Conservation (phyloP, 2,797 vertebrate species). For the Semaprochilodus insignis region DNA sequence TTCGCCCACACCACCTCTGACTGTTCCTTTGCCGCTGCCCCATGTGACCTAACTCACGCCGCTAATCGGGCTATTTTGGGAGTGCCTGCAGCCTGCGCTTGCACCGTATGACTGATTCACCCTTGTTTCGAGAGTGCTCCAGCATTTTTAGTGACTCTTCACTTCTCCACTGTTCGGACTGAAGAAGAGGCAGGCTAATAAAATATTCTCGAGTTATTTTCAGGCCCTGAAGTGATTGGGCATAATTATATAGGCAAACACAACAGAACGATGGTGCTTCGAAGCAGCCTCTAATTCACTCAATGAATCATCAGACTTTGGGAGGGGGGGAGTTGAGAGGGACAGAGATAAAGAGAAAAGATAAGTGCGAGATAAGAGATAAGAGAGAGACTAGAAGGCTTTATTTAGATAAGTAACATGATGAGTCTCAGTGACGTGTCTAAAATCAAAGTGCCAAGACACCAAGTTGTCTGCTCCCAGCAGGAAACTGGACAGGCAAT, state of each 20-base stretch:
- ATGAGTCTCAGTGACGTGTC: slow-evolving; percentile 1
- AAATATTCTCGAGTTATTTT: slow-evolving; percentile 59
- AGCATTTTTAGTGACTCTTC: slow-evolving; percentile 31
- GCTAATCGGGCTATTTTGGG: slow-evolving; percentile 50
- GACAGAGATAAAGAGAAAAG: slow-evolving; percentile 46
- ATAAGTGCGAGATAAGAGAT: slow-evolving; percentile 1
- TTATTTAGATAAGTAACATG: slow-evolving; percentile 41
- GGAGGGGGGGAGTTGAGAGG: slow-evolving; percentile 35
- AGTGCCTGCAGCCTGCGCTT: slow-evolving; percentile 25
- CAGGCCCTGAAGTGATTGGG: slow-evolving; percentile 54
- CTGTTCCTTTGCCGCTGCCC: neutral
- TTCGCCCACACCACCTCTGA: neutral
- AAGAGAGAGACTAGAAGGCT: slow-evolving; percentile 16
- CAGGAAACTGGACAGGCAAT: neutral
- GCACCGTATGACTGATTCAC: slow-evolving; percentile 38
- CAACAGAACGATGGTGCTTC: slow-evolving; percentile 61
- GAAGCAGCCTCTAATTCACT: slow-evolving; percentile 73
- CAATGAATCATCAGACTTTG: slow-evolving; percentile 71
- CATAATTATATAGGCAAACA: slow-evolving; percentile 56
- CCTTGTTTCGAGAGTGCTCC: slow-evolving; percentile 16
- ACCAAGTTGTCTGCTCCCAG: neutral
- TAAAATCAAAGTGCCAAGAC: slow-evolving; percentile 13
- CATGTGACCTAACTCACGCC: slow-evolving; percentile 36
- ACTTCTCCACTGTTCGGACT: slow-evolving; percentile 18
- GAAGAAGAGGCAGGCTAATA: slow-evolving; percentile 19